Base-by-base conservation (phyloP, 2,888 invertebrate genomes). In the Drosophila testacea region DNA sequence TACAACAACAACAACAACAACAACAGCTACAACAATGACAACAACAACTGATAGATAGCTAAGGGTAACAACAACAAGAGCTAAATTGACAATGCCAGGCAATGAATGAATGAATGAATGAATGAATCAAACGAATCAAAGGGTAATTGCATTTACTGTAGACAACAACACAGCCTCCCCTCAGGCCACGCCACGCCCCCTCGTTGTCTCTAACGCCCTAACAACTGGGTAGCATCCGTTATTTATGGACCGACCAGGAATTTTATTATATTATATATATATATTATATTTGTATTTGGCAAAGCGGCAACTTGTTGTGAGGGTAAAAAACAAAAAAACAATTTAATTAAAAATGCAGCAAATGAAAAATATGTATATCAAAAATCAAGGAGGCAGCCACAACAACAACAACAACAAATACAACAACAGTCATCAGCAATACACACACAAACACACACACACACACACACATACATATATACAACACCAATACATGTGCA, bases 111-210 rank as follows among this genome's bases (percentile, higher is more conserved):
- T 50, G 13, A 30, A 32, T 41, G 39, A 59, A 48, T 61, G 52
- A 61, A 22, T 22, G 22, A 47, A 50, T 50, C 32, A 22, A 22
- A 22, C 22, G 22, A 22, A 22, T 84, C 67, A 70, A 66, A 70
- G 55, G 61, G 69, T 73, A 78, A 78, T 65, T 80, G 66, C 74
- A 69, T 78, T 77, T 60, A 50, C 54, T 42, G 38, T 63, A 46
- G 54, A 55, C 28, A 44, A 57, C 30, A 41, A 0, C 30, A 11
- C 10, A 6, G 16, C 5, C 5, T 4, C 27, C 11, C 1, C 1
- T 4, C 1, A 11, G 3, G 5, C 44, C 11, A 4, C 1, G n/a
- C 28, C 47, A 6, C 5, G 6, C 22, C 10, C 32, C 6, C n/a
- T 4, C 22, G 22, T 22, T 22, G 22, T 22, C 36, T 28, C 38